phyloP scores from a whole-genome alignment of 2,113 vertebrate species.

The Amphilophus citrinellus region DNA sequence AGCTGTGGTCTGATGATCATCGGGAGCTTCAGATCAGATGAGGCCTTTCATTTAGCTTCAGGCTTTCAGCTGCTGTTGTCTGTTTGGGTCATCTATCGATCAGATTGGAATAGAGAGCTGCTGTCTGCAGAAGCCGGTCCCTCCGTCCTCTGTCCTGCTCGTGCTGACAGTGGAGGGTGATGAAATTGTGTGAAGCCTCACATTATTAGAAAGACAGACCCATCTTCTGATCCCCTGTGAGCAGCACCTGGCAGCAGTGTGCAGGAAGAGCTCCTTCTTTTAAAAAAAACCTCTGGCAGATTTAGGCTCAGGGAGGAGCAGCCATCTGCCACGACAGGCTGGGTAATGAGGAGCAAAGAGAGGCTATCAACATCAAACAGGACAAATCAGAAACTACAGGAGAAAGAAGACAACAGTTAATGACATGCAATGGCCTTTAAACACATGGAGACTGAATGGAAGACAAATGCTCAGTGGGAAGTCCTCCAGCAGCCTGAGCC shows the following conservation, averaged over 20 bases:
- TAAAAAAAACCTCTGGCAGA: not conserved
- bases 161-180: not conserved
- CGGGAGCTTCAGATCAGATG: constrained; percentile 30
- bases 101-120: constrained; percentile 12
- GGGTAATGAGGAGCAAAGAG: not conserved
- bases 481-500: not conserved
- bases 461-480: not conserved
- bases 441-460: not conserved
- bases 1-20: constrained; percentile 37
- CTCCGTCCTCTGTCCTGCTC: not conserved
- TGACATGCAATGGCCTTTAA: not conserved
- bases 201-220: not conserved
- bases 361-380: not conserved
- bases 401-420: not conserved
- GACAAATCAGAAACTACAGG: not conserved
- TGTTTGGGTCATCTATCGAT: constrained; percentile 48
- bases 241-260: not conserved
- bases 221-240: not conserved
- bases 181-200: rapidly evolving
- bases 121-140: constrained; percentile 9
- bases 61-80: constrained; percentile 43
- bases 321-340: not conserved
- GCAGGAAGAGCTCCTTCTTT: not conserved
- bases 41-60: not conserved
- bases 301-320: not conserved